Evolutionary conservation across 2,113 vertebrate species (phyloP).

Genomic region (Sialia sialis): DNA sequence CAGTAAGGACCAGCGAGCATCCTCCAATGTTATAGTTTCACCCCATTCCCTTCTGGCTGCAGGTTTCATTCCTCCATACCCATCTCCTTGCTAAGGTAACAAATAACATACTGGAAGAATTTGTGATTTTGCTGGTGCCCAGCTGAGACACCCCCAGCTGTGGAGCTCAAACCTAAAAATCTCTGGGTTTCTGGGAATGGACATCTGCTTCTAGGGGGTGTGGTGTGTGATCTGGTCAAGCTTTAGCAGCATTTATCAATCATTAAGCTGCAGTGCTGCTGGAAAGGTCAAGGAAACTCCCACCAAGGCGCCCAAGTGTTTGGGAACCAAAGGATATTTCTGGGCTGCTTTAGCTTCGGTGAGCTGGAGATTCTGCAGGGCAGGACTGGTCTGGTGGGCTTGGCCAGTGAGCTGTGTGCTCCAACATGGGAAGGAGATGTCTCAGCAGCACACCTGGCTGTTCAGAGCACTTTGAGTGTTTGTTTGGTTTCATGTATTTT

Average conservation of each 20-base stretch:
- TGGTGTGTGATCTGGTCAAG: not conserved
- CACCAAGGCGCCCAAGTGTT: not conserved
- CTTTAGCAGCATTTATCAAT: not conserved
- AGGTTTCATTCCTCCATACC: not conserved
- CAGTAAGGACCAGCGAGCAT: rapidly evolving
- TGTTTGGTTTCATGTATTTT: not conserved
- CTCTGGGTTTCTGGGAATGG: not conserved
- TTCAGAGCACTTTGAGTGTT: not conserved
- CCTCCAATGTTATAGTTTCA: not conserved
- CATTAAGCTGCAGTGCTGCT: not conserved
- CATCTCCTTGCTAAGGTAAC: not conserved
- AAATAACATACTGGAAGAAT: not conserved
- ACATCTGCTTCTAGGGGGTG: not conserved
- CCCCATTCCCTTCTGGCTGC: not conserved
- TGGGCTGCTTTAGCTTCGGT: not conserved
- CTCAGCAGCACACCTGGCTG: not conserved
- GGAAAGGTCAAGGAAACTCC: not conserved
- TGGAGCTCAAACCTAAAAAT: not conserved
- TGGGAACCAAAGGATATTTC: not conserved
- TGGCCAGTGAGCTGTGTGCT: not conserved
- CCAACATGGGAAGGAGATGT: not conserved
- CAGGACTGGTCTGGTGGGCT: rapidly evolving
- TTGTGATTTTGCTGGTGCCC: not conserved
- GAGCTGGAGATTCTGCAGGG: not conserved
- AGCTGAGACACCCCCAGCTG: not conserved